Base-by-base conservation (phyloP, 1,140 invertebrate genomes). In the Sitophilus oryzae region DNA sequence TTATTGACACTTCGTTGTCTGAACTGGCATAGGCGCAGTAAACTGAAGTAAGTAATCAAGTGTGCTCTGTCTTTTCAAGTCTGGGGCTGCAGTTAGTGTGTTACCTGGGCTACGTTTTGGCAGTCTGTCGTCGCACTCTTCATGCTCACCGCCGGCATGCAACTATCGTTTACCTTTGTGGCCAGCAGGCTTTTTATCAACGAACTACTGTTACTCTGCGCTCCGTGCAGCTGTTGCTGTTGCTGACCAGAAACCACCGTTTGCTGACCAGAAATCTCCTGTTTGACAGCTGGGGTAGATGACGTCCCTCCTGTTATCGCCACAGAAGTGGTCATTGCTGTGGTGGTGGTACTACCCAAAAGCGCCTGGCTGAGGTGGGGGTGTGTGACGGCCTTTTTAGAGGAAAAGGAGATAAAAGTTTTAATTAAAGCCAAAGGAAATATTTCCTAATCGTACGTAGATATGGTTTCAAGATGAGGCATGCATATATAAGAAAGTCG, bases 181-280 rank as follows among this genome's bases (percentile, higher is more conserved):
- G 88, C 89, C 72, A 92, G 74, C 49, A 92, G 78, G 74, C 83
- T 89, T 76, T 91, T 91, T 67, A 92, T 90, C 62, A 91, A 77
- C 52, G 86, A 87, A 63, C 81, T 80, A 59, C 63, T 67, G 53
- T 67, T 67, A 41, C 67, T 67, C 61, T 68, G 67, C 58, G 66
- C 62, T 60, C 59, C 38, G n/a, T 49, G 54, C 15, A 49, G 16
- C 9, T 37, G n/a, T 16, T 44, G 37, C 5, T 30, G 14, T 38
- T 55, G 44, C 21, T 54, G 52, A 9, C 23, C 46, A 8, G 11
- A 6, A 20, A 53, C 52, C 20, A 47, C 20, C 35, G 43, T 49
- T 11, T 40, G 38, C 35, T 47, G 37, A 60, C 66, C 46, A 52
- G 65, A 44, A 30, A 6, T 11, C 11, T 61, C 68, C 61, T 67